Evolutionary conservation across 2,113 vertebrate genomes (phyloP).

Genomic region (Chiloscyllium plagiosum): DNA sequence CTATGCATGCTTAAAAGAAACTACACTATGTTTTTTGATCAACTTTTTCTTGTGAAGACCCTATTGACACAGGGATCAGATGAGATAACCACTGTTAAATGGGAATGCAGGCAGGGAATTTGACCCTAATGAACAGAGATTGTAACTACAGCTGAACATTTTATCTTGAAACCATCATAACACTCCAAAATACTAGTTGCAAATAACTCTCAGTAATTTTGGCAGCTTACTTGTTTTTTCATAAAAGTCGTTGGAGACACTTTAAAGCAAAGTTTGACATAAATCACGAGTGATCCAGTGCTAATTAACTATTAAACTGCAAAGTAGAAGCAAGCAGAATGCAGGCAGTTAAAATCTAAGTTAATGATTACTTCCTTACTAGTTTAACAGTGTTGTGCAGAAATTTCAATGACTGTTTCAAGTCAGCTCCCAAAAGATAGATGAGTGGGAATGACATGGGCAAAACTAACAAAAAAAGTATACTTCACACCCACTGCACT

Average conservation of each 20-base stretch:
- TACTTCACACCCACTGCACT: too few species aligned
- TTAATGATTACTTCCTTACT: background rate
- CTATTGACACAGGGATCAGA: background rate
- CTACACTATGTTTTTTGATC: background rate
- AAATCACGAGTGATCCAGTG: background rate
- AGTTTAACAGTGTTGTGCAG: background rate
- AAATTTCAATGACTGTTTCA: background rate
- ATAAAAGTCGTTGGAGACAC: background rate
- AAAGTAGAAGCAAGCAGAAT: background rate
- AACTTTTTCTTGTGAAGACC: background rate
- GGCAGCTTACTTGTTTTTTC: background rate
- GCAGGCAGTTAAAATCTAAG: background rate
- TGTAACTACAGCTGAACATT: background rate
- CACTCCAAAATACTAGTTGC: background rate
- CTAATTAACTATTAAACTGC: background rate
- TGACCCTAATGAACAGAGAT: background rate
- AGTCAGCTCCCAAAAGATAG: background rate
- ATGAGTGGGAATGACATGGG: background rate
- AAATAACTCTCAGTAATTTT: background rate
- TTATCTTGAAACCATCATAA: background rate
- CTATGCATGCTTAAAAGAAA: background rate
- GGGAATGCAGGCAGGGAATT: slow-evolving; percentile 15
- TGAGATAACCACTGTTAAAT: background rate
- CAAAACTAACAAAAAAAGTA: too few species aligned
- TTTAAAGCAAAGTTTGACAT: background rate